phyloP scores from a whole-genome alignment of 2,888 invertebrate genomes.

The Epinotia brunnichana region DNA sequence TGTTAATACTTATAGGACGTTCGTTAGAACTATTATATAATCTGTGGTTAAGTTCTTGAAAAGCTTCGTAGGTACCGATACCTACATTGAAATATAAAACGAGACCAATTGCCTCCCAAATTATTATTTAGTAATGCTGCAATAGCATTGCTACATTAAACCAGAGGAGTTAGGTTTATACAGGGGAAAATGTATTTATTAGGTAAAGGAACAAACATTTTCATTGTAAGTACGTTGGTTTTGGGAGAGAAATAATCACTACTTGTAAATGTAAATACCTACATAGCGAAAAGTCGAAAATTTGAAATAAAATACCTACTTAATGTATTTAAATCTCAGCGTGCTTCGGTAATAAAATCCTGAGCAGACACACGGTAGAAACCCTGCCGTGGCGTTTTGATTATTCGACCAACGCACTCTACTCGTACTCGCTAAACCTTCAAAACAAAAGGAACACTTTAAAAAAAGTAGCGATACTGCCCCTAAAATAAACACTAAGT shows the following conservation, averaged over 20 bases:
- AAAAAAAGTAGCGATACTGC: conserved; percentile 6
- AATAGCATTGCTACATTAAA: too few species aligned
- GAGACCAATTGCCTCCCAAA: neutral
- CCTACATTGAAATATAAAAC: neutral
- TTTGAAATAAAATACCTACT: neutral
- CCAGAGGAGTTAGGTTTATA: too few species aligned
- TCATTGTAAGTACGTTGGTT: neutral
- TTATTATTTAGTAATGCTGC: neutral
- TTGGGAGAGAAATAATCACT: neutral
- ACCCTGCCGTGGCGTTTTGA: conserved; percentile 41
- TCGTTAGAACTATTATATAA: too few species aligned
- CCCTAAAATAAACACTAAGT: conserved; percentile 19
- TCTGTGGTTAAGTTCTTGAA: neutral
- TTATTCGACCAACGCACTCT: conserved; percentile 38
- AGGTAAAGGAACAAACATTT: neutral
- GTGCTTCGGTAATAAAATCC: conserved; percentile 29
- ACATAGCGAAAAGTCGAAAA: neutral
- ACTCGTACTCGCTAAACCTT: conserved; percentile 27
- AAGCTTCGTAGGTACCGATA: too few species aligned
- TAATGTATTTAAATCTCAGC: conserved; percentile 29
- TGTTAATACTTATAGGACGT: neutral
- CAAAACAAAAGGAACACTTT: conserved; percentile 16
- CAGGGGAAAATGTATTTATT: neutral
- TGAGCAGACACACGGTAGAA: conserved; percentile 17
- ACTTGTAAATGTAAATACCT: neutral